Evolutionary conservation across 1,140 invertebrate genomes (phyloP).

Genomic region (Zaprionus gabonicus): DNA sequence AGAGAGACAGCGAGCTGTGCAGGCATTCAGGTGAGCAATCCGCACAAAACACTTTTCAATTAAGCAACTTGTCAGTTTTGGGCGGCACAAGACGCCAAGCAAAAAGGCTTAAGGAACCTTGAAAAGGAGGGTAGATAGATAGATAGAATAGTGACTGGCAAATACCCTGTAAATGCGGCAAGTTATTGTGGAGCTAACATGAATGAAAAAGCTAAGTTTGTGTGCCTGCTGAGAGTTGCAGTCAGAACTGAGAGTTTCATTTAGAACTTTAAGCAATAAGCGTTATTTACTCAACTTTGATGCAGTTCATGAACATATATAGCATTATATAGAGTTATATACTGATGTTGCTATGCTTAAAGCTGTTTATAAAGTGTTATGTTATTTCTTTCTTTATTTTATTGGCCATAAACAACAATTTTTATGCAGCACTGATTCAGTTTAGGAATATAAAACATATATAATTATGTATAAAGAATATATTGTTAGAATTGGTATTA

Average conservation of each 20-base stretch:
- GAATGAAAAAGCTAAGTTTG: too few relatives aligned
- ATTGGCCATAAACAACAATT: too few relatives aligned
- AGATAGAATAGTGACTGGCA: background rate
- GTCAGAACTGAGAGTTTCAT: too few relatives aligned
- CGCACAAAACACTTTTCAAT: constrained; percentile 80
- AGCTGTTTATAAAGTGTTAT: too few relatives aligned
- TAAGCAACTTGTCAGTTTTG: constrained; percentile 75
- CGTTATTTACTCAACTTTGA: background rate
- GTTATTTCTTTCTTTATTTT: too few relatives aligned
- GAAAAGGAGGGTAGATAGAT: constrained; percentile 3
- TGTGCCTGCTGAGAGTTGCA: too few relatives aligned
- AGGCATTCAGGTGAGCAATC: constrained; percentile 19
- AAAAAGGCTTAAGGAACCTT: constrained; percentile 65
- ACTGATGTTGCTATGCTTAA: too few relatives aligned
- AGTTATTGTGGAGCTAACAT: background rate
- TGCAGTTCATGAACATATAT: background rate
- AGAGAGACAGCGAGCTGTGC: background rate
- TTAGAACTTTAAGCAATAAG: background rate
- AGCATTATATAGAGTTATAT: too few relatives aligned
- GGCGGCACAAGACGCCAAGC: constrained; percentile 47
- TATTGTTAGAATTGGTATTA: too few relatives aligned
- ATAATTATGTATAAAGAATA: too few relatives aligned
- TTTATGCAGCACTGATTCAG: too few relatives aligned
- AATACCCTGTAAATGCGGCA: constrained; percentile 6
- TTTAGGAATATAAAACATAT: too few relatives aligned